A percentile compares a stretch with the other conserved stretches of the same genome.
Evolutionary conservation across 2,113 vertebrate species (phyloP).

Genomic region (Sturnira hondurensis): DNA sequence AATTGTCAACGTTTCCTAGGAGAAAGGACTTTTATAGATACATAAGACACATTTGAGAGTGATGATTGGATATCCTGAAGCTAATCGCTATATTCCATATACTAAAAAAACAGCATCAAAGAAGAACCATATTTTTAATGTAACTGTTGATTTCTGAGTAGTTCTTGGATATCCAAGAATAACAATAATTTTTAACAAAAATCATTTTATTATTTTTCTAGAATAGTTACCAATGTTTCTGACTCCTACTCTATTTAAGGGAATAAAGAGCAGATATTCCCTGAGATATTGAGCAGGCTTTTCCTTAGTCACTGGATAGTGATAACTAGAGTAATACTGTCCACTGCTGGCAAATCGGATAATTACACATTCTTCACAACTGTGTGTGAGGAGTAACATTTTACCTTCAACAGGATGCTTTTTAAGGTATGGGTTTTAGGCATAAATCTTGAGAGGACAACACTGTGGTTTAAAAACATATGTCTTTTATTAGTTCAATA

Average conservation of each 20-base stretch:
- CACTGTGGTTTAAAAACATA: neutral
- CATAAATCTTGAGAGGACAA: neutral
- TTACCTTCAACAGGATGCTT: neutral
- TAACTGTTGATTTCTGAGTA: constrained; percentile 19
- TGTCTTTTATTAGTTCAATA: neutral
- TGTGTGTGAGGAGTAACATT: neutral
- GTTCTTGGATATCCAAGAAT: neutral
- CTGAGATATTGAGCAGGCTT: neutral
- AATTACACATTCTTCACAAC: constrained; percentile 74
- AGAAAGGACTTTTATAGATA: neutral
- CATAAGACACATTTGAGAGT: neutral
- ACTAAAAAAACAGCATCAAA: neutral
- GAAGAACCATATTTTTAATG: neutral
- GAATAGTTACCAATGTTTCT: neutral
- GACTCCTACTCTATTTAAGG: neutral
- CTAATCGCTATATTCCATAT: neutral
- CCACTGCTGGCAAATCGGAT: constrained; percentile 85
- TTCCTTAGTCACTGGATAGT: neutral
- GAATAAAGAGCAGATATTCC: constrained; percentile 36
- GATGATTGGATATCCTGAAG: neutral
- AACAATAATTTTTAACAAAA: neutral
- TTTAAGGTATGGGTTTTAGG: neutral
- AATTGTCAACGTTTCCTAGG: neutral
- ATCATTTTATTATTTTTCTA: neutral
- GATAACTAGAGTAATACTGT: constrained; percentile 85